Evolutionary conservation across 2,888 invertebrate genomes (phyloP), one percentile per base, ranked within the genome.

Genomic region (Eupithecia pulchellata): DNA sequence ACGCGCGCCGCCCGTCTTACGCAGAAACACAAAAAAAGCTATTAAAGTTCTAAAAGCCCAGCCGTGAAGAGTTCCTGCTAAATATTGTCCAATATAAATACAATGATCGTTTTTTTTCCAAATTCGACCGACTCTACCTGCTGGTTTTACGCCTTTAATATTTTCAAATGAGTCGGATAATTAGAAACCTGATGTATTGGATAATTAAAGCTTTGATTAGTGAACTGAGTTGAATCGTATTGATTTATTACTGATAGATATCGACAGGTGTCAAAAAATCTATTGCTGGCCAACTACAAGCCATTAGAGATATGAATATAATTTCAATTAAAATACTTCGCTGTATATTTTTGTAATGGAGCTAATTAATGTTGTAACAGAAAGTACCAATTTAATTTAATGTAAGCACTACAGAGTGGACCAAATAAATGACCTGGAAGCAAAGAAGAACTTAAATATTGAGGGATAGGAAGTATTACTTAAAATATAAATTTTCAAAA

Each of bases 291-390:
- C 75, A 58, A 32, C 36, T 65, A 39, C 73, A 76, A 74, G 74
- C 78, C 76, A 75, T 82, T 78, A 79, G 78, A 79, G 80, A 78
- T 82, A 81, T 81, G 81, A 84, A 82, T 83, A 84, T 81, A 77
- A 79, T 78, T 74, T 75, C 79, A 81, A 86, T 88, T 86, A 86
- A 85, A 85, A 86, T 84, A 84, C 86, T 85, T 83, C 76, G 75
- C 81, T 79, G 84, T 81, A 85, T 84, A 84, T 86, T 87, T 87
- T 75, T 81, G 82, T 83, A 81, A 81, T 75, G 83, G 75, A 79
- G 81, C 79, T 86, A 89, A 91, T 89, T 90, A 91, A 89, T 89
- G 85, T 86, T 88, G 84, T 84, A 86, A 86, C 88, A 86, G 88
- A 90, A 90, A 90, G 87, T 85, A 80, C 87, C 89, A 89, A 89